Evolutionary conservation across 1,140 invertebrate species (phyloP).

Genomic region (Drosophila mojavensis): DNA sequence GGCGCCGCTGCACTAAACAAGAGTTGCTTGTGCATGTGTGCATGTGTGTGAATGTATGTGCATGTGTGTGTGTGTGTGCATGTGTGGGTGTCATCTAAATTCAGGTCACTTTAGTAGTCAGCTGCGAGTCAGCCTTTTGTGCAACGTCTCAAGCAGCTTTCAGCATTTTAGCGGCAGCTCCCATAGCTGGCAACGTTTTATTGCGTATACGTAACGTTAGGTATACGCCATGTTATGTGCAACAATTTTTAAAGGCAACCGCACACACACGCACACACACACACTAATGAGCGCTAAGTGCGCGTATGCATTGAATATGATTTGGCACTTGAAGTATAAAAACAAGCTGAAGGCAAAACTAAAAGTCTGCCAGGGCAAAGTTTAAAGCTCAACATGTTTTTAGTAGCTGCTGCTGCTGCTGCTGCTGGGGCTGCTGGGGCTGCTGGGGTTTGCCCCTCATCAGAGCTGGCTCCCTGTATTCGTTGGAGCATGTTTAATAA

Average conservation of each 20-base stretch:
- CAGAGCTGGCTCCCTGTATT: conserved; percentile 39
- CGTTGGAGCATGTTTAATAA: conserved; percentile 76
- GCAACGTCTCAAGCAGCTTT: conserved; percentile 8
- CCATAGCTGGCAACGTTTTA: conserved; percentile 20
- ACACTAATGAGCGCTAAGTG: conserved; percentile 55
- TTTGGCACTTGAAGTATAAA: conserved; percentile 26
- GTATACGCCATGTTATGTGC: conserved; percentile 26
- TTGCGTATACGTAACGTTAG: conserved; percentile 36
- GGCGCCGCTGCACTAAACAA: conserved; percentile 30
- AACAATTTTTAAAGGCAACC: conserved; percentile 36
- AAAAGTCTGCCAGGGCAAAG: conserved; percentile 36
- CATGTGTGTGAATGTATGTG: neutral
- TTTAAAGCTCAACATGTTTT: conserved; percentile 56
- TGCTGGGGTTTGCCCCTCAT: conserved; percentile 3
- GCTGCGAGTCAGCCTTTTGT: conserved; percentile 20
- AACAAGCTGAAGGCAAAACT: conserved; percentile 11
- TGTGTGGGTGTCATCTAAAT: conserved; percentile 41
- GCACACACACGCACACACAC: conserved; percentile 20
- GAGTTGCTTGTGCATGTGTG: neutral
- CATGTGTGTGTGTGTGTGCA: conserved; percentile 12
- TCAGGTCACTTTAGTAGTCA: conserved; percentile 49
- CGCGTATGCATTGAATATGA: conserved; percentile 40
- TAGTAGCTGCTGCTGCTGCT: conserved; percentile 21
- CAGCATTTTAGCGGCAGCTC: conserved; percentile 4
- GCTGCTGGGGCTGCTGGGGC: neutral